Percentiles rank a stretch among this genome's conserved stretches.
Conservation (phyloP, 2,797 vertebrate species). For the Pseudochromis fuscus region DNA sequence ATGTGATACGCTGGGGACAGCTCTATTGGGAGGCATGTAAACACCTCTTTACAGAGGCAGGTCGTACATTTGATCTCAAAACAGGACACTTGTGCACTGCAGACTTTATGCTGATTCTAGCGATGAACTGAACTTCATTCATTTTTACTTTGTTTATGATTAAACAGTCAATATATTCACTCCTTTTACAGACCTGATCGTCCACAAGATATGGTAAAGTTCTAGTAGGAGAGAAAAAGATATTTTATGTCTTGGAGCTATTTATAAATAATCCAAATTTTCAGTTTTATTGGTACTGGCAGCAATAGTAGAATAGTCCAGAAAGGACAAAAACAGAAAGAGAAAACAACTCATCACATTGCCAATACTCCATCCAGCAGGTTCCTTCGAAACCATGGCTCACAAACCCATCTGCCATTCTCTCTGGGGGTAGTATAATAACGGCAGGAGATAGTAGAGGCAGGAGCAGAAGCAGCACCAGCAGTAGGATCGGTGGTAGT, state of each 20-base stretch:
- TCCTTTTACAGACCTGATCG: slow-evolving; percentile 1
- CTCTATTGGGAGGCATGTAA: slow-evolving; percentile 58
- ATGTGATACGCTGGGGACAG: slow-evolving; percentile 68
- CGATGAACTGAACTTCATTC: slow-evolving; percentile 14
- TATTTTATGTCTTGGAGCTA: background rate
- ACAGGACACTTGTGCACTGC: slow-evolving; percentile 17
- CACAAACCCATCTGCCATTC: slow-evolving; percentile 75
- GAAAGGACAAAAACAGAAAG: slow-evolving; percentile 26
- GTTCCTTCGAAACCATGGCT: slow-evolving; percentile 68
- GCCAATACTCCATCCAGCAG: slow-evolving; percentile 65
- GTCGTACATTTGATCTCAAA: slow-evolving; percentile 54
- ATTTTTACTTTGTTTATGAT: background rate
- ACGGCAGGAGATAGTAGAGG: slow-evolving; percentile 51
- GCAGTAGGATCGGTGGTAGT: slow-evolving; percentile 29
- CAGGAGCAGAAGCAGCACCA: slow-evolving; percentile 52
- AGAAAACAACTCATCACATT: slow-evolving; percentile 37
- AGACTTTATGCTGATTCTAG: slow-evolving; percentile 16
- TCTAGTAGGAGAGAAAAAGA: background rate
- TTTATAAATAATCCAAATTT: background rate
- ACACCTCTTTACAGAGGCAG: slow-evolving; percentile 50
- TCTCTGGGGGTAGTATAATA: slow-evolving; percentile 77
- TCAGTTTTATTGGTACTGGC: background rate
- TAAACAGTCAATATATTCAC: background rate
- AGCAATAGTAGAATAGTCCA: slow-evolving; percentile 33
- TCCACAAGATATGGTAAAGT: background rate